Conservation (phyloP, 1,140 invertebrate species). For the Heliconius melpomene region DNA sequence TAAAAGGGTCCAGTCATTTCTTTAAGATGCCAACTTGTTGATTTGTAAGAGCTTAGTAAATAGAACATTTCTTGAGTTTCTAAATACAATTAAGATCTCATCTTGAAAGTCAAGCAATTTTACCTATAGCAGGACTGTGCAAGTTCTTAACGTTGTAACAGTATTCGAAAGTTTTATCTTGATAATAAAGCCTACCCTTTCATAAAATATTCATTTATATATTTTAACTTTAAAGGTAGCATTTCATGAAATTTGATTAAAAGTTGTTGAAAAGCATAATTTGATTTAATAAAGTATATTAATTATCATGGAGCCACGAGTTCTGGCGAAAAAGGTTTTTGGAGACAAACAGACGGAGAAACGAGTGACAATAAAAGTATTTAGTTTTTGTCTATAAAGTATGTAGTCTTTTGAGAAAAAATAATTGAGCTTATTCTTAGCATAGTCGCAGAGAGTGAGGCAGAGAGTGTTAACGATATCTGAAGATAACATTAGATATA, state of each 20-base stretch:
- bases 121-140: not conserved
- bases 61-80: not conserved
- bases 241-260: not conserved
- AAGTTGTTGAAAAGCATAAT: not conserved
- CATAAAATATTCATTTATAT: not conserved
- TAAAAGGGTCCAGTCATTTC: too few relatives aligned
- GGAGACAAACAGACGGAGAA: too few relatives aligned
- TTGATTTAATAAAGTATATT: not conserved
- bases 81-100: not conserved
- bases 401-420: too few relatives aligned
- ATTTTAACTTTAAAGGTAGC: not conserved
- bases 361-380: too few relatives aligned
- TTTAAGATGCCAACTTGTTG: too few relatives aligned
- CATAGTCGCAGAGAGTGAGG: too few relatives aligned
- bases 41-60: not conserved
- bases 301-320: too few relatives aligned
- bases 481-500: too few relatives aligned
- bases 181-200: not conserved
- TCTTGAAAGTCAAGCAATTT: not conserved
- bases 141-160: slow-evolving; percentile 13
- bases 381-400: too few relatives aligned
- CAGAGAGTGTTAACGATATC: too few relatives aligned
- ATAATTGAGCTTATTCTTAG: too few relatives aligned
- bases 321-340: too few relatives aligned
- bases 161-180: not conserved